Evolutionary conservation across 2,797 vertebrate species (phyloP).

Genomic region (Intellagama lesueurii): DNA sequence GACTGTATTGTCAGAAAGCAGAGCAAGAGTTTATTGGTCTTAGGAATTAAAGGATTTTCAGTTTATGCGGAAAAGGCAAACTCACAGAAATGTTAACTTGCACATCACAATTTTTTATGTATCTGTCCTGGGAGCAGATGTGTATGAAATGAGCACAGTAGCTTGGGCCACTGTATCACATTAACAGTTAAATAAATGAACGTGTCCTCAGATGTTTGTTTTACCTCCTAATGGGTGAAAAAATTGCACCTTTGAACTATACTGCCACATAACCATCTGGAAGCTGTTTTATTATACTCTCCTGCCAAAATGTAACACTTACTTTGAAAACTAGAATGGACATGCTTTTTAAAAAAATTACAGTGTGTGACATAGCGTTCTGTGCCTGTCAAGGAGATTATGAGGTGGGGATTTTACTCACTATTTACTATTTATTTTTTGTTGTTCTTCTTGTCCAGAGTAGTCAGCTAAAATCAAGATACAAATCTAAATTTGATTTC

Average conservation of each 20-base stretch:
- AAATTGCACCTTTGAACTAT: conserved; percentile 68
- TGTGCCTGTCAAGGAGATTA: conserved; percentile 47
- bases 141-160: conserved; percentile 68
- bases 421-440: conserved; percentile 15
- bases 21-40: neutral
- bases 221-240: conserved; percentile 75
- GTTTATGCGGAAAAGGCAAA: conserved; percentile 68
- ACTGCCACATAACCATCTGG: conserved; percentile 61
- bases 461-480: neutral
- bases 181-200: conserved; percentile 73
- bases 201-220: conserved; percentile 70
- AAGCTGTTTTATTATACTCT: conserved; percentile 72
- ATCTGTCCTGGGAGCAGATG: conserved; percentile 67
- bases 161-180: conserved; percentile 64
- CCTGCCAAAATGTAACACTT: conserved; percentile 71
- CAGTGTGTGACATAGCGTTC: conserved; percentile 60
- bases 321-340: conserved; percentile 74
- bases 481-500: neutral
- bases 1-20: conserved; percentile 61
- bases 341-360: conserved; percentile 69
- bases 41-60: conserved; percentile 8
- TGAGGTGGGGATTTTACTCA: conserved; percentile 38
- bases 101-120: conserved; percentile 66
- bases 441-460: conserved; percentile 11
- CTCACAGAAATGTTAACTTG: conserved; percentile 67